phyloP scores from a whole-genome alignment of 2,888 invertebrate species.

The Stenoptilia bipunctidactyla region DNA sequence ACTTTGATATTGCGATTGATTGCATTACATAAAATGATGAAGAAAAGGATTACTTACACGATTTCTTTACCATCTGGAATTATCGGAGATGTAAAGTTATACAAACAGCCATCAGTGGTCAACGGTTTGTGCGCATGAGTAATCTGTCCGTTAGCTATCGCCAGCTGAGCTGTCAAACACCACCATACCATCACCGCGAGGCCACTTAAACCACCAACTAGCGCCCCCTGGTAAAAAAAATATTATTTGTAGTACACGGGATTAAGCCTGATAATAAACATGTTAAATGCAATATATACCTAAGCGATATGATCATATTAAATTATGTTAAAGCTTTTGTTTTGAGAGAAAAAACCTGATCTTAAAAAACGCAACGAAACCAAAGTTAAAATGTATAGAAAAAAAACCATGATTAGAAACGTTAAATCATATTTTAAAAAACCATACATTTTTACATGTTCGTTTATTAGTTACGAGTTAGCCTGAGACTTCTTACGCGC shows the following conservation, averaged over 20 bases:
- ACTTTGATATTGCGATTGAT: not conserved
- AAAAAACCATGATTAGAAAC: too few relatives aligned
- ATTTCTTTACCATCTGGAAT: conserved; percentile 8
- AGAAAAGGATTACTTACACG: conserved; percentile 15
- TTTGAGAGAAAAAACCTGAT: too few relatives aligned
- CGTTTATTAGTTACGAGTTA: too few relatives aligned
- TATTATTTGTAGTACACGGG: too few relatives aligned
- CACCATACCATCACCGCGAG: conserved; percentile 71
- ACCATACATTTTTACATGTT: too few relatives aligned
- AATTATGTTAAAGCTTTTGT: too few relatives aligned
- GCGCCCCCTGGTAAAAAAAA: conserved; percentile 64
- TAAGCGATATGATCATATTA: too few relatives aligned
- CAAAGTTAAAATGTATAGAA: too few relatives aligned
- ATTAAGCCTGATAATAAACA: too few relatives aligned
- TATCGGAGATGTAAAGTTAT: conserved; percentile 61
- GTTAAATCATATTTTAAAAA: too few relatives aligned
- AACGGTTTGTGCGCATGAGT: conserved; percentile 76
- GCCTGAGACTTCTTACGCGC: too few relatives aligned
- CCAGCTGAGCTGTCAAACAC: conserved; percentile 73
- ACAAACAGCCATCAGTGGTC: conserved; percentile 73
- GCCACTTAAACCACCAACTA: conserved; percentile 71
- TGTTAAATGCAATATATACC: not conserved
- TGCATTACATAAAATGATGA: not conserved
- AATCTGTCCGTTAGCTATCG: conserved; percentile 73
- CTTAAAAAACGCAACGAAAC: too few relatives aligned